phyloP scores from a whole-genome alignment of 2,797 vertebrate species.

The Staurois parvus region DNA sequence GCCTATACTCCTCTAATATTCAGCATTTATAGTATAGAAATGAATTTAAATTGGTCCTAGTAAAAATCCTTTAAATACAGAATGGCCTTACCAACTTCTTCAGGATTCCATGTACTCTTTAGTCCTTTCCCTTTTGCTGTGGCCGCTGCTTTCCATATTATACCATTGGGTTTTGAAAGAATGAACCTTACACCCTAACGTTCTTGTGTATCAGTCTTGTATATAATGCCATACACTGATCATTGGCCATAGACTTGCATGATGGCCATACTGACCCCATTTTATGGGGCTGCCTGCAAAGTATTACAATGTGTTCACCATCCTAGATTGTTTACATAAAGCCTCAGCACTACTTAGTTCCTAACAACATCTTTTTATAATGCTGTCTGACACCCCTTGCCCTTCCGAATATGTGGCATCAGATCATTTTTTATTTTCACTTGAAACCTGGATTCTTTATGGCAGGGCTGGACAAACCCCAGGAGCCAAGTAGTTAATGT shows the following conservation, averaged over 20 bases:
- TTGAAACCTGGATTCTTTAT: background rate
- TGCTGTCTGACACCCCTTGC: background rate
- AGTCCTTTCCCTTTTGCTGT: conserved; percentile 82
- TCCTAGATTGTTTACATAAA: background rate
- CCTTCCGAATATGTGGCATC: background rate
- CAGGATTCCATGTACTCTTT: conserved; percentile 77
- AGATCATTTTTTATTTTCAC: no score
- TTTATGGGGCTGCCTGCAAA: background rate
- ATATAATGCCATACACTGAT: background rate
- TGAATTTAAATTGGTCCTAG: no score
- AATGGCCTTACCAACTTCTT: conserved; percentile 71
- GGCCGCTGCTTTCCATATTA: conserved; percentile 80
- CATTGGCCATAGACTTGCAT: background rate
- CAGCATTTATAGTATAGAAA: background rate
- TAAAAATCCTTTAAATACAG: no score
- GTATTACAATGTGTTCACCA: background rate
- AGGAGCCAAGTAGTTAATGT: background rate
- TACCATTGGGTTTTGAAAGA: conserved; percentile 78
- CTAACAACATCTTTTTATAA: background rate
- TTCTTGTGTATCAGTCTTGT: background rate
- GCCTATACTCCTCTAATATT: background rate
- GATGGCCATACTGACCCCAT: background rate
- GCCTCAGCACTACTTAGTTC: conserved; percentile 20
- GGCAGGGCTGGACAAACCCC: background rate
- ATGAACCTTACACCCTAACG: background rate